Base-by-base conservation (phyloP, 2,113 vertebrate genomes). In the Tachuris rubrigastra region DNA sequence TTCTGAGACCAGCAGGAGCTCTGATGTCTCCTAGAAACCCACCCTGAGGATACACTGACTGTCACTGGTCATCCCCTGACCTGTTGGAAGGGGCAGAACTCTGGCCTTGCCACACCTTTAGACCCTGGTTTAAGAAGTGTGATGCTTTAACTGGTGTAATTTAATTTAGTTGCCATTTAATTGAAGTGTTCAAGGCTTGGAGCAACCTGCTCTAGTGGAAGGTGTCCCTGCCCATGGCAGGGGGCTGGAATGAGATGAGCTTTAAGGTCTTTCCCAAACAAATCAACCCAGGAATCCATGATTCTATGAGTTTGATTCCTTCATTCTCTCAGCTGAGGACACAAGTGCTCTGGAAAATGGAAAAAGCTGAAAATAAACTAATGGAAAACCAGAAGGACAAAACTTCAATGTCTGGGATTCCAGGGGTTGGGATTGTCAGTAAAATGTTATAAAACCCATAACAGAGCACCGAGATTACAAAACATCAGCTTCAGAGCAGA, bases 141-240 rank as follows among this genome's bases (percentile, higher is more conserved):
- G 23, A 6, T 19, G 16, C 9, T 14, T 37, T 8, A 79, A 76
- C 9, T 4, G 0, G 2, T 2, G 9, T 8, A 5, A 28, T 76
- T 62, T 33, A 24, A 42, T n/a, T 65, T 52, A 41, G 47, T 47
- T 37, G 23, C 17, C 19, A 5, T 16, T 66, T 41, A 17, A 56
- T 31, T 5, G 0, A 14, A 15, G 21, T 9, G 31, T 31, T 37
- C 25, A 10, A 53, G 50, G 42, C 30, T 73, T 20, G 21, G 67
- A 73, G 59, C 42, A 27, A 0, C 21, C 59, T 13, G 59, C 27
- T 5, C 49, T 24, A 28, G 14, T 3, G 23, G 46, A 21, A 46
- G 20, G 12, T 8, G 68, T 12, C 60, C 33, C 52, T 33, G 33
- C 27, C 68, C 33, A 3, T 0, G 33, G 39, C 42, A 28, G 21